These are phyloP conservation scores for Apis florea DNA, from an alignment of 1,140 invertebrate genomes.

Conservation along the genomic window DNA sequence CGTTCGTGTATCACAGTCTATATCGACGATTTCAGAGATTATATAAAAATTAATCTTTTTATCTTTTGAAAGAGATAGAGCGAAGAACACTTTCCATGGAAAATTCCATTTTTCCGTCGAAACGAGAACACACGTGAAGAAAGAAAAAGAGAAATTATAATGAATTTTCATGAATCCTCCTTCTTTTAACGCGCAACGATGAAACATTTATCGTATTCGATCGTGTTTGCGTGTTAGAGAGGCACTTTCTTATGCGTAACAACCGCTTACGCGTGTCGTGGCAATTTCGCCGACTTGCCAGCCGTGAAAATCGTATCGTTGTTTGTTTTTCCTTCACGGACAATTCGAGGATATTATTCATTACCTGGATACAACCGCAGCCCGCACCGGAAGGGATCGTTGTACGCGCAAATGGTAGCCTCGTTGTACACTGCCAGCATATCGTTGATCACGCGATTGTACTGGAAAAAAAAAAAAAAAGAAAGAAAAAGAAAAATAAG, in stretches of 20 bases:
- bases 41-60: not conserved
- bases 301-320: conserved; percentile 53
- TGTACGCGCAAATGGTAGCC: conserved; percentile 91
- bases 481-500: conserved; percentile 21
- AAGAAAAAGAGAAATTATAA: not conserved
- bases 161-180: conserved; percentile 29
- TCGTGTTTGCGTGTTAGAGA: conserved; percentile 29
- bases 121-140: not conserved
- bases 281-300: conserved; percentile 43
- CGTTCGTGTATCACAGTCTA: not conserved
- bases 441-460: conserved; percentile 91
- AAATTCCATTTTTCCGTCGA: too few species aligned
- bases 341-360: conserved; percentile 6
- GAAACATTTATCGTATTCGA: conserved; percentile 14
- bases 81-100: too few species aligned
- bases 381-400: conserved; percentile 90
- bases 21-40: not conserved
- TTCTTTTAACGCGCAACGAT: not conserved
- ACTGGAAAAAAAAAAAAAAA: conserved; percentile 81
- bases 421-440: conserved; percentile 94
- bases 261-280: conserved; percentile 18
- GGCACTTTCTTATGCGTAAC: conserved; percentile 58
- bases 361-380: conserved; percentile 90
- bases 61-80: not conserved
- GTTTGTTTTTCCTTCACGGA: conserved; percentile 19